Base-by-base conservation (phyloP, 2,797 vertebrate genomes). In the Gambusia yucatana region DNA sequence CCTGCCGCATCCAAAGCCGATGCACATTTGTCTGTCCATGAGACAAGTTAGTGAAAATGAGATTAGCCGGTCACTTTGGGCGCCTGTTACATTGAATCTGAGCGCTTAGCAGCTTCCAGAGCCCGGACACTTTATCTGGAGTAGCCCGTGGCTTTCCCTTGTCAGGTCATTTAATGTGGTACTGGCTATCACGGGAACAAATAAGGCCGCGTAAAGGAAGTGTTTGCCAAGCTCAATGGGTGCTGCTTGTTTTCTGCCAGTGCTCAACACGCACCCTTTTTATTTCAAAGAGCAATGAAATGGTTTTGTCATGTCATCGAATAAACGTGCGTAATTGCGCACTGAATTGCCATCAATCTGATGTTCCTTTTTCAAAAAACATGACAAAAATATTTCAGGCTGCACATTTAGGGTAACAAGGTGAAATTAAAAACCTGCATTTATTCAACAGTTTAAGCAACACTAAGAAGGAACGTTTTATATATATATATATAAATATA, bases 51-150 rank as follows among this genome's bases (percentile, higher is more conserved):
- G 91, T 92, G 92, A 57, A 94, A 94, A 95, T 93, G 82, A 79
- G 91, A 96, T 95, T 94, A 96, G 84, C 86, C 33, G 93, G 87
- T 95, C 92, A 95, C 93, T 95, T 95, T 94, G 91, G 91, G 91
- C 88, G 88, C 86, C 87, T 87, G 88, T 87, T 93, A 87, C 94
- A 94, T 92, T 93, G 93, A 90, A 92, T 93, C 86, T 92, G 89
- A 93, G 92, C 86, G 91, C 86, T 89, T 82, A 88, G 90, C 89
- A 89, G 92, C 87, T 93, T 93, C 90, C 87, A 91, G 75, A 91
- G 88, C 78, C 85, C 90, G 86, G 91, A 91, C 92, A 92, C 94
- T 94, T 94, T 90, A 94, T 94, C 93, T 95, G 90, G 82, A 78
- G 88, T 88, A 89, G 93, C 93, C 94, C 89, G 87, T 92, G 92